A percentile compares a stretch with the other conserved stretches of the same genome.
phyloP scores from a whole-genome alignment of 2,888 invertebrate species.

The Volucella zonaria region DNA sequence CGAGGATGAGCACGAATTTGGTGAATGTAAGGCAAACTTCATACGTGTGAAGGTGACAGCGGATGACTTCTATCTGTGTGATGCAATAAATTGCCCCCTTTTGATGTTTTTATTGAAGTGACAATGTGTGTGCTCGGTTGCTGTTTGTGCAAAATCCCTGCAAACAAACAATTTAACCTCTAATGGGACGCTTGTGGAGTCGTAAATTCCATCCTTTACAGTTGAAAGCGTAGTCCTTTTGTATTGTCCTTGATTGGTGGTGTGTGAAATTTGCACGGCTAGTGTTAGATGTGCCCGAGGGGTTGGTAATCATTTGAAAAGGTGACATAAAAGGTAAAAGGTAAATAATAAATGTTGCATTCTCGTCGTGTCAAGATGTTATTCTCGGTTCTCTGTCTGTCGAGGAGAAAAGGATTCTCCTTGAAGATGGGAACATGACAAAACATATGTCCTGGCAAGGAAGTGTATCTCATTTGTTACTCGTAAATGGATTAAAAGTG shows the following conservation, averaged over 20 bases:
- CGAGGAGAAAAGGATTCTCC: no score
- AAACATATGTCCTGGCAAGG: no score
- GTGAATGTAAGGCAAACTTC: no score
- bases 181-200: constrained; percentile 76
- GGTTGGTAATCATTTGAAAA: constrained; percentile 4
- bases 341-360: constrained; percentile 23
- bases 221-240: constrained; percentile 49
- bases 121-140: constrained; percentile 30
- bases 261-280: constrained; percentile 68
- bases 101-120: constrained; percentile 49
- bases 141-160: constrained; percentile 63
- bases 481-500: no score
- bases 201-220: constrained; percentile 75
- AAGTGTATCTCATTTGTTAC: no score
- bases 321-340: constrained; percentile 11
- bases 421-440: no score
- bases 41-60: constrained; percentile 58
- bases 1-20: no score
- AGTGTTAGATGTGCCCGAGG: constrained; percentile 39
- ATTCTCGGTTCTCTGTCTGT: no score
- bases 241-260: constrained; percentile 63
- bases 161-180: constrained; percentile 75
- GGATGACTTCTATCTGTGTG: constrained; percentile 31
- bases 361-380: constrained; percentile 29
- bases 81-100: constrained; percentile 64